These are phyloP conservation scores for Caenorhabditis sinica DNA, from an alignment of 2,888 invertebrate species.

Conservation along the genomic window DNA sequence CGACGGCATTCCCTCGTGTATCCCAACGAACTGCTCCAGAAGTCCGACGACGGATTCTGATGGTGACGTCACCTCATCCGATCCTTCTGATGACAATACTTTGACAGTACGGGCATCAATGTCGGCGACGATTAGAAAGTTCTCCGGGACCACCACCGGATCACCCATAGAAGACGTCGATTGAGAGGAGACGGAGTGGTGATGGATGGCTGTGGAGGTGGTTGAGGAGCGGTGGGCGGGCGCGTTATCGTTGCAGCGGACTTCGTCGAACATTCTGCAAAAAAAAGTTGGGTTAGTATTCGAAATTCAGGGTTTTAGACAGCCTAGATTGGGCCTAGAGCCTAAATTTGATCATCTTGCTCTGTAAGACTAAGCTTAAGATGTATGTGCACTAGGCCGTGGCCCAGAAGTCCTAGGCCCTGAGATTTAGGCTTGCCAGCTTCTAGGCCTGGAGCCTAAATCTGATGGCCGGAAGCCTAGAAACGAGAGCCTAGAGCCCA, in stretches of 20 bases:
- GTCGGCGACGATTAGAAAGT: slow-evolving; percentile 73
- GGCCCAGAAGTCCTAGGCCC: too few species aligned
- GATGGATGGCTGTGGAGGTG: slow-evolving; percentile 14
- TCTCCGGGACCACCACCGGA: slow-evolving; percentile 55
- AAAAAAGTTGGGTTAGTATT: background rate
- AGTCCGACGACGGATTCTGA: slow-evolving; percentile 79
- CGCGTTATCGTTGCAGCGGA: slow-evolving; percentile 52
- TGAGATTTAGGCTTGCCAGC: too few species aligned
- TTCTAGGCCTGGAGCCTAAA: too few species aligned
- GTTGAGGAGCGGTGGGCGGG: slow-evolving; percentile 58
- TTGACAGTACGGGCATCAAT: slow-evolving; percentile 65
- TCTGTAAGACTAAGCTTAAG: too few species aligned
- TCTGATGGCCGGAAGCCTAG: too few species aligned
- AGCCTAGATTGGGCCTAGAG: too few species aligned
- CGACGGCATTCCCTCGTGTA: slow-evolving; percentile 70
- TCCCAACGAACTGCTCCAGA: slow-evolving; percentile 79
- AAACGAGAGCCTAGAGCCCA: too few species aligned
- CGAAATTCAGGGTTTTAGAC: background rate
- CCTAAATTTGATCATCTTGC: too few species aligned
- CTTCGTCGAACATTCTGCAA: slow-evolving; percentile 70
- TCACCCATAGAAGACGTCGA: slow-evolving; percentile 38
- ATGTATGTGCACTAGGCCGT: too few species aligned
- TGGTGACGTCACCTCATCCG: slow-evolving; percentile 75
- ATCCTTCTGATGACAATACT: slow-evolving; percentile 67
- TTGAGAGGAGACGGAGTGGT: slow-evolving; percentile 51